These are phyloP conservation scores for Cettia cetti DNA, from an alignment of 2,113 vertebrate genomes.

Conservation along the genomic window DNA sequence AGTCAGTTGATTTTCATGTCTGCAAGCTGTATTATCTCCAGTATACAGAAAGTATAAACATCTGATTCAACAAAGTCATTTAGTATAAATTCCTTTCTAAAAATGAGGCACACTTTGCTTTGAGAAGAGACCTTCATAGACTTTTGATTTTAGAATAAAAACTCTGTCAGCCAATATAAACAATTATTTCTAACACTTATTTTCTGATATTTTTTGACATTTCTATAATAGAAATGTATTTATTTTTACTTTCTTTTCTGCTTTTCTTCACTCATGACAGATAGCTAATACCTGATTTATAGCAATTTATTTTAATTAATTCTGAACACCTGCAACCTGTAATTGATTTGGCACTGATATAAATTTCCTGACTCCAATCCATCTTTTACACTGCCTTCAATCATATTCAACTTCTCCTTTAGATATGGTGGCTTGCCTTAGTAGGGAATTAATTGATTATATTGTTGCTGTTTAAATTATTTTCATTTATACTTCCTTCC, in stretches of 20 bases:
- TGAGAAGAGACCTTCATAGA: background rate
- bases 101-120: background rate
- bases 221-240: background rate
- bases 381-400: background rate
- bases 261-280: background rate
- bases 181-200: background rate
- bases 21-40: background rate
- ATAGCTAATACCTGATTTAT: conserved; percentile 7
- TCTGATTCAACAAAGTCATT: background rate
- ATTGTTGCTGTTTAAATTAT: background rate
- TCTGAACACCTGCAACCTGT: conserved; percentile 44
- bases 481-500: background rate
- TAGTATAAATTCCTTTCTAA: background rate
- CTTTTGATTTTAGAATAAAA: background rate
- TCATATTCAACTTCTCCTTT: background rate
- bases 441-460: background rate
- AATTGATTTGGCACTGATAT: conserved; percentile 52
- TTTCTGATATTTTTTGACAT: background rate
- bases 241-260: background rate
- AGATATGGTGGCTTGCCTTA: background rate
- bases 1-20: background rate
- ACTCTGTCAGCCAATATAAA: background rate
- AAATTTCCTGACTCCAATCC: conserved; percentile 7
- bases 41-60: background rate
- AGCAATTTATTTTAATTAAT: conserved; percentile 56